These are phyloP conservation scores for Galagoides demidoff DNA, from an alignment of 2,797 vertebrate genomes.

Conservation along the genomic window DNA sequence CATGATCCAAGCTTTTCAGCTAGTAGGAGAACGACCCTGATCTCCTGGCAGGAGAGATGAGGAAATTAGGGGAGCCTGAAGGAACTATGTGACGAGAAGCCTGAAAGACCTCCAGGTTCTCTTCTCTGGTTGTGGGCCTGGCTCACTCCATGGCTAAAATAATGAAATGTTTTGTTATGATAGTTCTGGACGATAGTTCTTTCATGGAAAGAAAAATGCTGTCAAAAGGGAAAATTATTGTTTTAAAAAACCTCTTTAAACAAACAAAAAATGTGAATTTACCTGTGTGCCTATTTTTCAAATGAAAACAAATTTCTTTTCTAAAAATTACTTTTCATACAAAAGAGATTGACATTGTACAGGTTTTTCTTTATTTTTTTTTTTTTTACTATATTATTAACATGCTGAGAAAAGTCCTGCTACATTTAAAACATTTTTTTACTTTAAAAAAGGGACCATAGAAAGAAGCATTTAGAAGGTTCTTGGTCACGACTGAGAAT, in stretches of 20 bases:
- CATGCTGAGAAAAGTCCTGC: not conserved
- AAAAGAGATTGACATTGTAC: slow-evolving; percentile 3
- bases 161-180: not conserved
- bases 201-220: slow-evolving; percentile 27
- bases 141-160: not conserved
- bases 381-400: not conserved
- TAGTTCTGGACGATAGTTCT: not conserved
- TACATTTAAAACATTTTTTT: slow-evolving; percentile 14
- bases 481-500: not conserved
- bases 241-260: slow-evolving; percentile 42
- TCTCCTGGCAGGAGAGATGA: not conserved
- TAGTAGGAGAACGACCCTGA: not conserved
- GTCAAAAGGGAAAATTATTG: slow-evolving; percentile 21
- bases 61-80: not conserved
- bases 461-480: not conserved
- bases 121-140: not conserved
- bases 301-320: slow-evolving; percentile 44
- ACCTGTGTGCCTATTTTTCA: slow-evolving; percentile 27
- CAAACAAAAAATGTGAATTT: slow-evolving; percentile 34
- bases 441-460: not conserved
- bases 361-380: not conserved
- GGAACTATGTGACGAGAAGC: not conserved
- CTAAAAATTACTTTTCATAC: slow-evolving; percentile 17
- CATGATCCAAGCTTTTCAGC: not conserved
- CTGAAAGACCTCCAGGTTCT: not conserved